Percentiles rank a stretch among this genome's conserved stretches.
These are phyloP conservation scores for Halcyon chelicuti DNA, from an alignment of 2,797 vertebrate species.

Conservation along the genomic window DNA sequence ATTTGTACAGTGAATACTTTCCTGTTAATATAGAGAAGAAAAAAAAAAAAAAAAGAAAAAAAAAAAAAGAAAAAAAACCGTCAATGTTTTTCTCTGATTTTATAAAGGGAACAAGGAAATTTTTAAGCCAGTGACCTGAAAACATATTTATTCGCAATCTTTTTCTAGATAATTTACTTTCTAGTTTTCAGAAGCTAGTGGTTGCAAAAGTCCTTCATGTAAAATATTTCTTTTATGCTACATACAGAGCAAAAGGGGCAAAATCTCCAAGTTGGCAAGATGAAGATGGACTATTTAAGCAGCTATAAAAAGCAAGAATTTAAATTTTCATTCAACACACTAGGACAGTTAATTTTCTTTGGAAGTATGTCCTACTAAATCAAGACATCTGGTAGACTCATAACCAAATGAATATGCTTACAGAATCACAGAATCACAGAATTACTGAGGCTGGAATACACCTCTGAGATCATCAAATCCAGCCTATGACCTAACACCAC, in stretches of 20 bases:
- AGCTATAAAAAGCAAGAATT: not conserved
- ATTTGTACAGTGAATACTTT: not conserved
- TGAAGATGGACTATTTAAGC: not conserved
- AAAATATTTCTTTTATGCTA: not conserved
- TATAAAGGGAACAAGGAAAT: not conserved
- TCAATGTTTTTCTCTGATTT: not conserved
- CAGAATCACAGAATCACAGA: no score
- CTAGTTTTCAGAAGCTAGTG: not conserved
- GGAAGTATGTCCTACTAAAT: not conserved
- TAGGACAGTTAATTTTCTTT: not conserved
- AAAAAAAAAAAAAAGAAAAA: no score
- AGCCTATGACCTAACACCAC: no score
- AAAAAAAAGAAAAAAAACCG: no score
- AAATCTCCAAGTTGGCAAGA: not conserved
- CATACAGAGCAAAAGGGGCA: not conserved
- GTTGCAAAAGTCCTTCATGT: not conserved
- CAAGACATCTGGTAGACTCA: not conserved
- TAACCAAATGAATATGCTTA: not conserved
- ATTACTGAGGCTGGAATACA: no score
- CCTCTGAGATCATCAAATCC: no score
- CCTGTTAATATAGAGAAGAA: not conserved
- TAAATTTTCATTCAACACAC: not conserved
- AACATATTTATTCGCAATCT: not conserved
- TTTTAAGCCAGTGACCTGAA: not conserved
- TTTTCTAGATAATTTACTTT: not conserved